Evolutionary conservation across 1,140 invertebrate species (phyloP).

Genomic region (Trichoplusia ni): DNA sequence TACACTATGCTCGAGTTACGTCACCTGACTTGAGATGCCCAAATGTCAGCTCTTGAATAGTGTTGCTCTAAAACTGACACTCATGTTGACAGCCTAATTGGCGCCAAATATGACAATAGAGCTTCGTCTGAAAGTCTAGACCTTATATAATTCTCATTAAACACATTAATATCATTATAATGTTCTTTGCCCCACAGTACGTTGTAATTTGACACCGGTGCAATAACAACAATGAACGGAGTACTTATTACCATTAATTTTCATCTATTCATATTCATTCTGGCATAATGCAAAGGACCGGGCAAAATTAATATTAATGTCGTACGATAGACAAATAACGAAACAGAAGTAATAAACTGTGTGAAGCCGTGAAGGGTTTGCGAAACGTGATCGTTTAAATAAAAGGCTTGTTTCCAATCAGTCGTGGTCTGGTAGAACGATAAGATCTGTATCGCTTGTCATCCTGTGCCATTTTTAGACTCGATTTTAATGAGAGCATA

Average conservation of each 20-base stretch:
- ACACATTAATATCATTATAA: no score
- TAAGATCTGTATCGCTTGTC: background rate
- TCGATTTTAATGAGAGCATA: slow-evolving; percentile 21
- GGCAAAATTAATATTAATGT: slow-evolving; percentile 27
- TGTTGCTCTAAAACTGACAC: no score
- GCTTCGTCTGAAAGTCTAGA: no score
- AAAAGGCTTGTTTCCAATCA: slow-evolving; percentile 24
- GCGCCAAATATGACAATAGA: no score
- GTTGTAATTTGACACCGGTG: slow-evolving; percentile 10
- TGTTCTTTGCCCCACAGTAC: background rate
- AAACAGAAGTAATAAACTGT: background rate
- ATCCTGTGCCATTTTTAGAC: background rate
- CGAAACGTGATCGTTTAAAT: slow-evolving; percentile 11
- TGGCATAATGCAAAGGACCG: background rate
- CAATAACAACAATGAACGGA: slow-evolving; percentile 21
- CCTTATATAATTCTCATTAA: no score
- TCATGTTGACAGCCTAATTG: no score
- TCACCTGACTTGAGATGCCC: no score
- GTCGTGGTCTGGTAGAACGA: slow-evolving; percentile 11
- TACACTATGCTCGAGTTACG: no score
- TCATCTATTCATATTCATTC: slow-evolving; percentile 24
- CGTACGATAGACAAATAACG: slow-evolving; percentile 18
- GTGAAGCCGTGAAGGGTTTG: slow-evolving; percentile 1
- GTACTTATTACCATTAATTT: slow-evolving; percentile 24
- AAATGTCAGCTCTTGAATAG: no score